phyloP scores from a whole-genome alignment of 2,113 vertebrate species.

The Lonchura striata region DNA sequence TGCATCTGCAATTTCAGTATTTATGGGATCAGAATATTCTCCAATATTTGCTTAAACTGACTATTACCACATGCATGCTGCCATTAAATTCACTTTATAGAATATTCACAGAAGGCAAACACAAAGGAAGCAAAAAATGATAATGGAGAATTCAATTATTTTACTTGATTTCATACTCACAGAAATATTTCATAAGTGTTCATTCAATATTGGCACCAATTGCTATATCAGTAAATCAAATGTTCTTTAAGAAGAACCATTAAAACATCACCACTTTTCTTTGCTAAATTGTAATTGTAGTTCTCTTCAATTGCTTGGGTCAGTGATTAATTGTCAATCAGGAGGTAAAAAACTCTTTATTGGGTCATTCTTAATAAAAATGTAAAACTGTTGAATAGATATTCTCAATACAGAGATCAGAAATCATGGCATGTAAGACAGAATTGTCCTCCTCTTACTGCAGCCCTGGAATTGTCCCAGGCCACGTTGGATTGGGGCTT shows the following conservation, averaged over 20 bases:
- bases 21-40: slow-evolving; percentile 11
- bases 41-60: slow-evolving; percentile 35
- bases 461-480: neutral
- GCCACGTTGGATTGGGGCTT: neutral
- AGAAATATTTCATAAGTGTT: neutral
- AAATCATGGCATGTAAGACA: neutral
- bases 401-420: neutral
- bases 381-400: neutral
- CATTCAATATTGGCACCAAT: neutral
- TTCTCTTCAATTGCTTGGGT: neutral
- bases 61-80: neutral
- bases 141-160: slow-evolving; percentile 5
- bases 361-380: neutral
- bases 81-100: slow-evolving; percentile 36
- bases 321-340: neutral
- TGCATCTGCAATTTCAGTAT: neutral
- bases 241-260: neutral
- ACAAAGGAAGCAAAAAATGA: neutral
- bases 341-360: neutral
- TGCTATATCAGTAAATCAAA: neutral
- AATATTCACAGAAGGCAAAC: slow-evolving; percentile 47
- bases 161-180: neutral
- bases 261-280: neutral
- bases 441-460: neutral
- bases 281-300: neutral